Evolutionary conservation across 2,797 vertebrate genomes (phyloP).

Genomic region (Crenuchus spilurus): DNA sequence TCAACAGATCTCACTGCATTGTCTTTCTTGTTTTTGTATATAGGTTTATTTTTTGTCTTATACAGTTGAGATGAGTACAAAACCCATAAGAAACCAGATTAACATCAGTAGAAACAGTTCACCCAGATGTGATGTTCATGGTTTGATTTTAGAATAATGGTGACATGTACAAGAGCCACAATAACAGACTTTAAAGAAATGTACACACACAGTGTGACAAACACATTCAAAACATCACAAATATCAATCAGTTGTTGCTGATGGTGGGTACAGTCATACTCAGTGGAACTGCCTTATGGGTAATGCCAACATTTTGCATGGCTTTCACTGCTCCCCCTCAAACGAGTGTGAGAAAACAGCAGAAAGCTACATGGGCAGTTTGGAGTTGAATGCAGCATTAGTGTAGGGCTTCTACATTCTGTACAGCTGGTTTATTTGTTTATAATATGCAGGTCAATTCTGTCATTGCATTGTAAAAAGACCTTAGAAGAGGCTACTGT

Average conservation of each 20-base stretch:
- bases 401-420: slow-evolving; percentile 4
- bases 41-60: slow-evolving; percentile 49
- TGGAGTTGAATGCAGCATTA: background rate
- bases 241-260: slow-evolving; percentile 31
- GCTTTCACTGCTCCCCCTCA: background rate
- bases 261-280: slow-evolving; percentile 25
- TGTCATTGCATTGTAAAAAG: background rate
- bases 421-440: slow-evolving; percentile 10
- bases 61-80: slow-evolving; percentile 54
- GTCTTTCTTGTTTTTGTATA: slow-evolving; percentile 23
- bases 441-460: background rate
- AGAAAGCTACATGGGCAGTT: background rate
- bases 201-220: slow-evolving; percentile 17
- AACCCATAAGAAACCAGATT: slow-evolving; percentile 40
- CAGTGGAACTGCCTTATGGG: background rate
- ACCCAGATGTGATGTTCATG: background rate
- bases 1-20: background rate
- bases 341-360: slow-evolving; percentile 2
- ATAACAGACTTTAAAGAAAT: slow-evolving; percentile 13
- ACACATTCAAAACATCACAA: slow-evolving; percentile 30
- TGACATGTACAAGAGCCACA: slow-evolving; percentile 17
- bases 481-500: background rate
- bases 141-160: background rate
- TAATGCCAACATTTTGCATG: slow-evolving; percentile 10
- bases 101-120: slow-evolving; percentile 39